Base-by-base conservation (phyloP, 2,113 vertebrate genomes). In the Acrocephalus kingi region DNA sequence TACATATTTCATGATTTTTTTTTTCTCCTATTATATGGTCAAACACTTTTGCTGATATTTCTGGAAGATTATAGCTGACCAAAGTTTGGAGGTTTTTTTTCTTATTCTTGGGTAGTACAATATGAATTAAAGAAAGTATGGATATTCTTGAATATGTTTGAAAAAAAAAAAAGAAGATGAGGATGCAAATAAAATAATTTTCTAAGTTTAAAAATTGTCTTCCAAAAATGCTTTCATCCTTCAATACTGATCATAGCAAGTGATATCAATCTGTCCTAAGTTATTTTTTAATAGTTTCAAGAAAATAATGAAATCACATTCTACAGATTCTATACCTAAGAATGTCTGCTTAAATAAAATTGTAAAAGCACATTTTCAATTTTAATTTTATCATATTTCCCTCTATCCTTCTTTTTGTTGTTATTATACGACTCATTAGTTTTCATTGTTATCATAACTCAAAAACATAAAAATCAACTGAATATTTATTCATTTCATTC, bases 1-100 rank as follows among this genome's bases (percentile, higher is more conserved):
- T 15, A 22, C 13, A 1, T 6, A n/a, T 45, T 55, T 67, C 0
- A n/a, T 37, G 58, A 56, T 7, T 45, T 9, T 2, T 28, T n/a
- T 33, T 87, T 71, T 19, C 6, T 79, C 19, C 19, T 58, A 30
- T 73, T 76, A 49, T 7, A 5, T 18, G 3, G 9, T 54, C 31
- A 43, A 74, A 73, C 6, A 35, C 6, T 22, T 41, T 52, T 82
- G 17, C 7, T 90, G n/a, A 4, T 87, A 39, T 49, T 88, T 89
- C 23, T 89, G 56, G 6, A 71, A 27, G 35, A 63, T 25, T 30
- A 46, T 18, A 81, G 31, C 22, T 77, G 28, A 78, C 9, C 3
- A 63, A 62, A 67, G 3, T 16, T 39, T 37, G 16, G 9, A 3
- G 3, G 3, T 18, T 31, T 67, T 61, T 59, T 74, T 63, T 23